Evolutionary conservation across 2,888 invertebrate species (phyloP).

Genomic region (Tinea semifulvella): DNA sequence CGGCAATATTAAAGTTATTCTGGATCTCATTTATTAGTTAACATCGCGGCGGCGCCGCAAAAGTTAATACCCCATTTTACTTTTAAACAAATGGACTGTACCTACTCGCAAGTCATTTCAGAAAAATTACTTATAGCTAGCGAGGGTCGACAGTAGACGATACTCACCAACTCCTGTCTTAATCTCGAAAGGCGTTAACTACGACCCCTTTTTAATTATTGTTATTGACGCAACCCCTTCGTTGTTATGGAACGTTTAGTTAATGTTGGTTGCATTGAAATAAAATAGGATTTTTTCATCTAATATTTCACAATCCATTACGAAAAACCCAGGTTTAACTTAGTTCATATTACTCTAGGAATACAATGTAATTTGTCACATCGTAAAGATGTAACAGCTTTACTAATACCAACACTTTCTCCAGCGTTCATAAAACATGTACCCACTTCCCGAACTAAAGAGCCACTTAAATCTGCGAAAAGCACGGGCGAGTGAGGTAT

Average conservation of each 20-base stretch:
- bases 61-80: slow-evolving; percentile 35
- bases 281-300: background rate
- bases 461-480: slow-evolving; percentile 26
- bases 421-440: slow-evolving; percentile 12
- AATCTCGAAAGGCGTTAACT: slow-evolving; percentile 2
- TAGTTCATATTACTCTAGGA: background rate
- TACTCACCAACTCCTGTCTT: slow-evolving; percentile 4
- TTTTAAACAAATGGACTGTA: slow-evolving; percentile 38
- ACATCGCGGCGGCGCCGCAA: slow-evolving; percentile 16
- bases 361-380: background rate
- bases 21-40: slow-evolving; percentile 13
- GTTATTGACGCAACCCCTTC: slow-evolving; percentile 9
- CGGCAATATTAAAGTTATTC: slow-evolving; percentile 11
- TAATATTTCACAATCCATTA: background rate
- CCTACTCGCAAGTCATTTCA: slow-evolving; percentile 44
- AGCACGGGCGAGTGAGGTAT: slow-evolving; percentile 34
- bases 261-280: background rate
- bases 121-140: slow-evolving; percentile 28
- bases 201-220: slow-evolving; percentile 13
- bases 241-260: background rate
- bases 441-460: slow-evolving; percentile 13
- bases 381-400: background rate
- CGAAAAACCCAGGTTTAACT: background rate
- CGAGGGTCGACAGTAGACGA: background rate
- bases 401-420: slow-evolving; percentile 2